Evolutionary conservation across 1,140 invertebrate genomes (phyloP).

Genomic region (Macrotrachela quadricornifera): DNA sequence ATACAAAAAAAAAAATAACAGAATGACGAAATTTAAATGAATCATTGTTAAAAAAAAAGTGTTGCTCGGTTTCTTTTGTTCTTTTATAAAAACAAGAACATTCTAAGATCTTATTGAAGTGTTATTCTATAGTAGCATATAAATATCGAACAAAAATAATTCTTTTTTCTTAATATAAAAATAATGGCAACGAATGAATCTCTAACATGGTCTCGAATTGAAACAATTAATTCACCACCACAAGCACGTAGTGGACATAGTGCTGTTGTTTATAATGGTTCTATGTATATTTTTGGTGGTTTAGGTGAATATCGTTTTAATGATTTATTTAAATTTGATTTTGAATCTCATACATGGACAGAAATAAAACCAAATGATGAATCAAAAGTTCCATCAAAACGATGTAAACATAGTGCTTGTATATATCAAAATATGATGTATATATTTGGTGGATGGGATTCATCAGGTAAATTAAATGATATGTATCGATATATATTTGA

Average conservation of each 20-base stretch:
- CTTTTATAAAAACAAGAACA: no score
- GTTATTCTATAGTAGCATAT: no score
- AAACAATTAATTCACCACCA: conserved; percentile 27
- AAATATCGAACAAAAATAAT: no score
- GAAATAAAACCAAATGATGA: neutral
- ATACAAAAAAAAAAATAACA: no score
- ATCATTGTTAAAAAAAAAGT: no score
- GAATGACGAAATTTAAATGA: no score
- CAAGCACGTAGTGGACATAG: conserved; percentile 66
- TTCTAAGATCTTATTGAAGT: no score
- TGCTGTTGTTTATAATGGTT: conserved; percentile 52
- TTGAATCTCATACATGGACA: neutral
- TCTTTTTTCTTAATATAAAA: no score
- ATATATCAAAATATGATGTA: conserved; percentile 51
- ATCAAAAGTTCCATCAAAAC: conserved; percentile 37
- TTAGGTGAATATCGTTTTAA: conserved; percentile 20
- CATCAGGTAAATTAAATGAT: conserved; percentile 1
- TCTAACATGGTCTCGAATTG: no score
- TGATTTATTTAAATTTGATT: conserved; percentile 2
- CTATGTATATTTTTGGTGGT: conserved; percentile 75
- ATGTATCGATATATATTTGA: conserved; percentile 30
- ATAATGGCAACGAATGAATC: no score
- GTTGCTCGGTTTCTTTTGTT: no score
- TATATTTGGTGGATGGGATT: conserved; percentile 52
- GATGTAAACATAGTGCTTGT: conserved; percentile 67